A percentile compares a stretch with the other conserved stretches of the same genome.
These are phyloP conservation scores for Holacanthus passer DNA, from an alignment of 2,113 vertebrate genomes.

Conservation along the genomic window DNA sequence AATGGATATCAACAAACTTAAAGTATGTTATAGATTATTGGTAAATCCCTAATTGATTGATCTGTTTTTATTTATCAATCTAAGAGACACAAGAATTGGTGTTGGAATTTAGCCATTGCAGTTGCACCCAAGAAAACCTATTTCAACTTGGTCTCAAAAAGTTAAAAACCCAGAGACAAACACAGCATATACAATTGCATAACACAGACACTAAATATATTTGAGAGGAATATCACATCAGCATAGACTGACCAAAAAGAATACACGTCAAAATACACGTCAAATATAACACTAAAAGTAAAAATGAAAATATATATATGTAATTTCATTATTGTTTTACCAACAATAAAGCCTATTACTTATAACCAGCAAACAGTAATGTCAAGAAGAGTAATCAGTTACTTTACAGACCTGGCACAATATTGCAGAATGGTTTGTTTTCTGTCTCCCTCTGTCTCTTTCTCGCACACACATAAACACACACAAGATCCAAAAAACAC, in stretches of 20 bases:
- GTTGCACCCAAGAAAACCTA: no score
- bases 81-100: background rate
- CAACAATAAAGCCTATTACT: background rate
- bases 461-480: background rate
- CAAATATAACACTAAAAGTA: background rate
- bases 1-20: background rate
- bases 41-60: background rate
- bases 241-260: background rate
- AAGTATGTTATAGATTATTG: background rate
- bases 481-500: slow-evolving; percentile 24
- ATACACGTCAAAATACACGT: background rate
- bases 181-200: background rate
- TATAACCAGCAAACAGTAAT: background rate
- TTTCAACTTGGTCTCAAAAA: no score
- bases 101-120: no score
- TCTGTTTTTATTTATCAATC: background rate
- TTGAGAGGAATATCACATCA: background rate
- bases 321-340: background rate
- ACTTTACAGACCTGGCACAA: background rate
- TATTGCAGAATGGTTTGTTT: background rate
- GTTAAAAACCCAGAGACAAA: background rate
- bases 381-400: background rate
- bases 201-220: background rate
- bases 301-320: background rate
- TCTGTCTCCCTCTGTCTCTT: background rate